Conservation (phyloP, 2,797 vertebrate genomes). For the Peromyscus aztecus region DNA sequence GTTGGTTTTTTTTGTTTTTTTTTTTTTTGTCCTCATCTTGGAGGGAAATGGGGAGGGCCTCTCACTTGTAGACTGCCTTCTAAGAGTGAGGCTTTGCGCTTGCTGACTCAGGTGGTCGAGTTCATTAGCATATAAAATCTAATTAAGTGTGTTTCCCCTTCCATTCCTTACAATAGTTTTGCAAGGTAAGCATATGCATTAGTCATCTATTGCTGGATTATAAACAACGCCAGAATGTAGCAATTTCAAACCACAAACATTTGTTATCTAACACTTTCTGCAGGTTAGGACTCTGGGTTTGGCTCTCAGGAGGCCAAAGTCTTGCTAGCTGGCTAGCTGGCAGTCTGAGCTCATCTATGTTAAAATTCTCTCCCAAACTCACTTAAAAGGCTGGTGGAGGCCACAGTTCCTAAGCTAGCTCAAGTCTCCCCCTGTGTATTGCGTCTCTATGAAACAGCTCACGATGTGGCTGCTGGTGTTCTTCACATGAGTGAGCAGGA, state of each 20-base stretch:
- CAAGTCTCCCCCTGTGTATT: background rate
- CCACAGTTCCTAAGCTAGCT: background rate
- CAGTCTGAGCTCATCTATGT: background rate
- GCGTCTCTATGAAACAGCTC: background rate
- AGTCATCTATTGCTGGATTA: slow-evolving; percentile 1
- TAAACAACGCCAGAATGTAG: background rate
- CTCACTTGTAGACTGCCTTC: slow-evolving; percentile 8
- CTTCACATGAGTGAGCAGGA: background rate
- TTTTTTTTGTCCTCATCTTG: background rate
- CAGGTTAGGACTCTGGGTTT: background rate
- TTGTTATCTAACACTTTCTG: background rate
- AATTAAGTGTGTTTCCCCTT: slow-evolving; percentile 61
- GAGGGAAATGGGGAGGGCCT: background rate
- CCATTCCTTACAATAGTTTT: slow-evolving; percentile 21
- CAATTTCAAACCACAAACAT: slow-evolving; percentile 29
- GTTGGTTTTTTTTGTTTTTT: too few species aligned
- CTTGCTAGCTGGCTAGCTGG: background rate
- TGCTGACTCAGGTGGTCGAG: background rate
- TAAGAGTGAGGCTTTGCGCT: background rate
- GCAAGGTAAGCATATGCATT: slow-evolving; percentile 29
- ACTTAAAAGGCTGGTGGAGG: background rate
- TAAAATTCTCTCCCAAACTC: background rate
- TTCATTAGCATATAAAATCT: slow-evolving; percentile 63
- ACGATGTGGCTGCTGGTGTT: too few species aligned
- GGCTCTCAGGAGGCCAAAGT: background rate